Percentiles rank a stretch among this genome's conserved stretches.
Evolutionary conservation across 2,888 invertebrate species (phyloP).

Genomic region (Diplolepis rosae): DNA sequence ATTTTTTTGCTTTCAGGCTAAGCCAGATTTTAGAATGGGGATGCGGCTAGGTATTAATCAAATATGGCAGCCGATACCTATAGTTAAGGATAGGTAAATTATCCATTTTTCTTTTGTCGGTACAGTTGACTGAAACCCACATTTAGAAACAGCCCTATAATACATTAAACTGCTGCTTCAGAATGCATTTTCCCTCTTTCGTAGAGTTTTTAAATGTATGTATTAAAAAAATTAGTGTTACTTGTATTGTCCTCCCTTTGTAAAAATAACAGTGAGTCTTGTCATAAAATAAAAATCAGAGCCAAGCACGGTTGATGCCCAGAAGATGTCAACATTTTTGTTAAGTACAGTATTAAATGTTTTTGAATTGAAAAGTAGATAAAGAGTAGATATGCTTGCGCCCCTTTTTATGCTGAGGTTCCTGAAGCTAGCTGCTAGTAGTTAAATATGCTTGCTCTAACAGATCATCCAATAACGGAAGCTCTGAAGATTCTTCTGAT

Average conservation of each 20-base stretch:
- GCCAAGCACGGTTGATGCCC: not conserved
- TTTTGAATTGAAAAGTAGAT: not conserved
- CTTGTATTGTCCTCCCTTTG: constrained; percentile 23
- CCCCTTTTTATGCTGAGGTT: not conserved
- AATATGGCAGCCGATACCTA: constrained; percentile 77
- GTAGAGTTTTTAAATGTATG: not conserved
- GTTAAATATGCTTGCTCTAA: constrained; percentile 65
- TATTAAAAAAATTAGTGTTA: not conserved
- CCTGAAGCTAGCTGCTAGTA: constrained; percentile 44
- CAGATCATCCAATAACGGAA: constrained; percentile 61
- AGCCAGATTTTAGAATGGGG: constrained; percentile 82
- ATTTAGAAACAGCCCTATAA: not conserved
- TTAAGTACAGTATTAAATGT: not conserved
- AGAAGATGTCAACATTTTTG: not conserved
- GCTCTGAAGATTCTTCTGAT: constrained; percentile 55
- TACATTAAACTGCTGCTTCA: not conserved
- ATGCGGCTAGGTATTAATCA: constrained; percentile 80
- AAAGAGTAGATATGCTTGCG: not conserved
- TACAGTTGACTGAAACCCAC: not conserved
- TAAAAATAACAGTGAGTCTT: constrained; percentile 32
- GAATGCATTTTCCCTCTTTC: not conserved
- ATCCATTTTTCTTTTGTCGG: not conserved
- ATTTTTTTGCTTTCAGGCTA: constrained; percentile 76
- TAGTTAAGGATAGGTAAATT: constrained; percentile 67
- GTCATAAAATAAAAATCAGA: not conserved